Evolutionary conservation across 2,888 invertebrate genomes (phyloP), one percentile per base, ranked within the genome.

Genomic region (Ophion costatus): DNA sequence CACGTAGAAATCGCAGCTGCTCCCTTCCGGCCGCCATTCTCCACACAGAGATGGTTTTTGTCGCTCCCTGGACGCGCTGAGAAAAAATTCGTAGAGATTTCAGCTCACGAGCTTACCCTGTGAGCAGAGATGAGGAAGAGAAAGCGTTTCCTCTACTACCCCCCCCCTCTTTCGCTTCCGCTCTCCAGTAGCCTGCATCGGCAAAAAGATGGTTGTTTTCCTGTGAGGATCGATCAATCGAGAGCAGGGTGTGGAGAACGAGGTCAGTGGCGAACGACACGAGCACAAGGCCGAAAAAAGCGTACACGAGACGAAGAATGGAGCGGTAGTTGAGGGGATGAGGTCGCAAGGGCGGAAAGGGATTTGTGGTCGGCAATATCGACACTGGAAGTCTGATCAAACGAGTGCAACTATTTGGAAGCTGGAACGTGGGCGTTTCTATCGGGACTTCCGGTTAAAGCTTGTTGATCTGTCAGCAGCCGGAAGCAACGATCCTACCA

Each of bases 161-260:
- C 64, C 51, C 51, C 57, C 22, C 67, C 67, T 57, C 57, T 67
- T 57, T 76, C 56, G 22, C 57, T 24, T 61, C 78, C 59, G 66
- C 14, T 80, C 67, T 73, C 76, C 69, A 45, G 51, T 11, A 45
- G 22, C 63, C 77, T 80, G 81, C 74, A 81, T 78, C 77, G 78
- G 45, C 45, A 69, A 75, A 74, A 73, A 84, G 64, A 69, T 75
- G 77, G 64, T 81, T 78, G 74, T 80, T 83, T 84, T 80, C 73
- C 69, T 22, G 51, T 74, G 78, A 77, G 76, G 76, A 74, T 84
- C 84, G 84, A 84, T 84, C 84, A 84, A 84, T 81, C 56, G 80
- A 74, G 74, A 69, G 57, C 64, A 42, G 67, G 29, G 33, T 33
- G 59, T 11, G n/a, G 59, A 67, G 63, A 81, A 81, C 78, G 84